Percentiles rank a stretch among this genome's conserved stretches.
phyloP scores from a whole-genome alignment of 2,797 vertebrate genomes.

The Coluber constrictor region DNA sequence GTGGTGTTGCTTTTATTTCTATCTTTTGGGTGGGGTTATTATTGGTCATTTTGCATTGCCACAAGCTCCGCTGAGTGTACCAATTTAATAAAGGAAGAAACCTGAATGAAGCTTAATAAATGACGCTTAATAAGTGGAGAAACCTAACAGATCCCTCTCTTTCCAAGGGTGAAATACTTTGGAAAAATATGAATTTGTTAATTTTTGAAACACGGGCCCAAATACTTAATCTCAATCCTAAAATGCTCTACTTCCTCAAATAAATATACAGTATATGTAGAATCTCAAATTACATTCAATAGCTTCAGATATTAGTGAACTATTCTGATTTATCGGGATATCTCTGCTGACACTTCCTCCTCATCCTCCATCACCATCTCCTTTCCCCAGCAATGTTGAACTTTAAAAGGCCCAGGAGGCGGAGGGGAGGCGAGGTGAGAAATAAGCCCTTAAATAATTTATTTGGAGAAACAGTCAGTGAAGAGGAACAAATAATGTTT shows the following conservation, averaged over 20 bases:
- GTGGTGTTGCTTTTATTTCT: neutral
- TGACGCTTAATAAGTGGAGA: neutral
- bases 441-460: slow-evolving; percentile 87
- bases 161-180: neutral
- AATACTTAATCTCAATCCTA: neutral
- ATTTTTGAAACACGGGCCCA: neutral
- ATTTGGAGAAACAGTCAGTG: slow-evolving; percentile 92
- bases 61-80: neutral
- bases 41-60: neutral
- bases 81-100: neutral
- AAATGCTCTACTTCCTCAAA: neutral
- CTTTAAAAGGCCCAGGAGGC: slow-evolving; percentile 85
- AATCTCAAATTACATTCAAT: neutral
- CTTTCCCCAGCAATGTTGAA: slow-evolving; percentile 69
- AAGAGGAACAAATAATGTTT: slow-evolving; percentile 99
- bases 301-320: neutral
- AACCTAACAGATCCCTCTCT: neutral
- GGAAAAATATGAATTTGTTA: neutral
- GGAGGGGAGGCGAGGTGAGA: slow-evolving; percentile 65
- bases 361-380: slow-evolving; percentile 4
- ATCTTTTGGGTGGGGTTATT: neutral
- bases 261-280: neutral
- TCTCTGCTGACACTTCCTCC: slow-evolving; percentile 26
- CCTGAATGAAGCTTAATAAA: neutral
- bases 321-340: slow-evolving; percentile 40